Evolutionary conservation across 2,113 vertebrate genomes (phyloP).

Genomic region (Entelurus aequoreus): DNA sequence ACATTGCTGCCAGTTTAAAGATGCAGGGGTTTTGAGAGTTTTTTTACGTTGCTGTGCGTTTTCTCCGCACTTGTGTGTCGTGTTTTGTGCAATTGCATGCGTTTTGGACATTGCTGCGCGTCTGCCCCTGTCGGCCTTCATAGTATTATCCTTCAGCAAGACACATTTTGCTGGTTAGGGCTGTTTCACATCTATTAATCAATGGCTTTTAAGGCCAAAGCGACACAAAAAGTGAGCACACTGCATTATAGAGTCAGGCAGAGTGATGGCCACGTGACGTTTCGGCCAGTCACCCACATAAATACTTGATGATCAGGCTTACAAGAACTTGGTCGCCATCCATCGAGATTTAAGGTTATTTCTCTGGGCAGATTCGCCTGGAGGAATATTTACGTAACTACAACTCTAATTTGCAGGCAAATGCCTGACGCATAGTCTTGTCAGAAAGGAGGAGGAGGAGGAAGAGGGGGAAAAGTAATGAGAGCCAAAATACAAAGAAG

Average conservation of each 20-base stretch:
- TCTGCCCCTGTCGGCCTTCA: no score
- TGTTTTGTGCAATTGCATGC: no score
- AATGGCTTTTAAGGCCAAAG: no score
- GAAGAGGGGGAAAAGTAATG: conserved; percentile 11
- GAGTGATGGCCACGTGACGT: neutral
- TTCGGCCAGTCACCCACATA: neutral
- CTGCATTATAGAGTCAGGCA: no score
- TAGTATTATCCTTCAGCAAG: neutral
- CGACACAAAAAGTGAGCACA: no score
- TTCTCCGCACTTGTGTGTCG: no score
- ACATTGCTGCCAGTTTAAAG: no score
- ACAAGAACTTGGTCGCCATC: conserved; percentile 21
- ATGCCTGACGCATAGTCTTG: conserved; percentile 13
- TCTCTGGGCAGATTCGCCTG: conserved; percentile 37
- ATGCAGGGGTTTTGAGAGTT: no score
- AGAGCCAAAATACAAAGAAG: conserved; percentile 35
- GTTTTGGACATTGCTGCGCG: no score
- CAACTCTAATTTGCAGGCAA: conserved; percentile 40
- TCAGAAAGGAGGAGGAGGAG: conserved; percentile 16
- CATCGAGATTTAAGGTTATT: conserved; percentile 42
- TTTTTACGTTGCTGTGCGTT: no score
- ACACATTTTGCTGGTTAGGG: no score
- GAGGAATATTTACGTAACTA: conserved; percentile 47
- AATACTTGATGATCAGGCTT: conserved; percentile 2
- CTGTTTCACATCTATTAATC: no score